A percentile compares a stretch with the other conserved stretches of the same genome.
These are phyloP conservation scores for Ictalurus punctatus DNA, from an alignment of 2,113 vertebrate genomes.

Conservation along the genomic window DNA sequence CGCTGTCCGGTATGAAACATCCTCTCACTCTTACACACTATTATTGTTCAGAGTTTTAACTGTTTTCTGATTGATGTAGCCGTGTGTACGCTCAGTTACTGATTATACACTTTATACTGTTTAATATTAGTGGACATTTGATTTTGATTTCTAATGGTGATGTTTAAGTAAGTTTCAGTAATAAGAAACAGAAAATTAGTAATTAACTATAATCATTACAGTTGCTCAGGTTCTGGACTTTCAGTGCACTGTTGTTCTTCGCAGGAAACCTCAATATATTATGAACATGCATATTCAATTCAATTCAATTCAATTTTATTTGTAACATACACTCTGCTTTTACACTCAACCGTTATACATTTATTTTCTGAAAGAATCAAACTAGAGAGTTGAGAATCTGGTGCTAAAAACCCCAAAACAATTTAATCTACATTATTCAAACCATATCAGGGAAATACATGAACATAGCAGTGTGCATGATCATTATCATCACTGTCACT, in stretches of 20 bases:
- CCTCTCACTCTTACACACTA: no score
- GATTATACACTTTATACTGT: not conserved
- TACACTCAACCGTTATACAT: not conserved
- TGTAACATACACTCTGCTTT: not conserved
- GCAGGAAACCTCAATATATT: not conserved
- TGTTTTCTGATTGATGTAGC: not conserved
- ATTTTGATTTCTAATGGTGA: not conserved
- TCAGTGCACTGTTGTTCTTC: not conserved
- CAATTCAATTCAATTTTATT: no score
- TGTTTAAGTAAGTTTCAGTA: not conserved
- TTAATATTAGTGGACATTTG: not conserved
- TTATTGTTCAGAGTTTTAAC: no score
- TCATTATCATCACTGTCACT: not conserved
- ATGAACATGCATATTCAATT: not conserved
- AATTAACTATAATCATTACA: no score
- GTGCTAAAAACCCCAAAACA: no score
- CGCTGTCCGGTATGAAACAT: no score
- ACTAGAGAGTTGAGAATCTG: not conserved
- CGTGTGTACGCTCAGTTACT: not conserved
- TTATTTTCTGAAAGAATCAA: not conserved
- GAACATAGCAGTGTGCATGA: not conserved
- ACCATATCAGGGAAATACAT: not conserved
- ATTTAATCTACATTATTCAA: not conserved
- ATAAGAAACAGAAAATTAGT: no score
- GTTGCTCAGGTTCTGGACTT: no score